Evolutionary conservation across 2,888 invertebrate species (phyloP).

Genomic region (Aspidiotus destructor): DNA sequence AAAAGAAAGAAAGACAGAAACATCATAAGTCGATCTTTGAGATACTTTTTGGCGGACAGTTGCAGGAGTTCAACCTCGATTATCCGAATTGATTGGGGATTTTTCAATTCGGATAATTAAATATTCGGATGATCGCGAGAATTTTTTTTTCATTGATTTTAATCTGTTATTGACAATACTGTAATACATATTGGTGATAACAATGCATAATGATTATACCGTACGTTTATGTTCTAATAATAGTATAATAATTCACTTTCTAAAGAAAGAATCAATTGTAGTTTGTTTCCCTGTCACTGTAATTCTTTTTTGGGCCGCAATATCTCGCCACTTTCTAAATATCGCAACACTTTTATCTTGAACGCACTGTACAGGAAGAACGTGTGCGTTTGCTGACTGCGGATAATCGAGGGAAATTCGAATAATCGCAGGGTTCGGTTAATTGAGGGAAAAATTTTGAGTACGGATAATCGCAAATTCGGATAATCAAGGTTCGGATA

Average conservation of each 20-base stretch:
- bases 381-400: background rate
- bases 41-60: no score
- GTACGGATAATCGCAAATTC: background rate
- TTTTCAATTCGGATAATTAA: background rate
- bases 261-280: conserved; percentile 2
- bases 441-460: conserved; percentile 4
- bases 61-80: background rate
- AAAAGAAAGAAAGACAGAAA: no score
- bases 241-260: background rate
- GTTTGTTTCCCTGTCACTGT: background rate
- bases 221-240: background rate
- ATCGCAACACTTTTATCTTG: background rate
- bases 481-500: conserved; percentile 2
- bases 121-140: background rate
- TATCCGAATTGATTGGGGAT: conserved; percentile 4
- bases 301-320: background rate
- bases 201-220: background rate
- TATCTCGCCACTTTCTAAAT: conserved; percentile 4
- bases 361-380: background rate
- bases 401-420: background rate
- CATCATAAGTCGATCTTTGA: no score
- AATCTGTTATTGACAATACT: background rate
- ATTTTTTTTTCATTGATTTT: background rate
- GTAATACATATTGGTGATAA: background rate
- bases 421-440: background rate